Evolutionary conservation across 2,113 vertebrate genomes (phyloP).

Genomic region (Phalacrocorax brasilianus): DNA sequence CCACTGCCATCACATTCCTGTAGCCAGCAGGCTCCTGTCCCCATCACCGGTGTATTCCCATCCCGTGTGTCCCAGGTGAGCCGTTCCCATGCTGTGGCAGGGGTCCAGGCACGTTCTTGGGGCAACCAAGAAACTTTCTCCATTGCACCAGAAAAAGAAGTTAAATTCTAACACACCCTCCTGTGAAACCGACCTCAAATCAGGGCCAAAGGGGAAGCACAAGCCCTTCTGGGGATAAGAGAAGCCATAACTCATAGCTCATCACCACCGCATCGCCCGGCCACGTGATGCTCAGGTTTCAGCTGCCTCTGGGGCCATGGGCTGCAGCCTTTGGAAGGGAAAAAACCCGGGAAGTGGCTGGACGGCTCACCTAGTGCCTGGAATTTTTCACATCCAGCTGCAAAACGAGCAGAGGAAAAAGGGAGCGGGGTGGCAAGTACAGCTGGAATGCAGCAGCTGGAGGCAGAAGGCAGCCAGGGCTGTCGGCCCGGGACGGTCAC

Average conservation of each 20-base stretch:
- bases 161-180: not conserved
- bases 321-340: too few species aligned
- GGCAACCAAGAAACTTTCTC: not conserved
- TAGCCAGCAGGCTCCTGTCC: not conserved
- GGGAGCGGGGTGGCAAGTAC: accelerated
- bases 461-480: accelerated
- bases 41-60: accelerated
- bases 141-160: not conserved
- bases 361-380: accelerated
- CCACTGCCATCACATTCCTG: not conserved
- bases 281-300: not conserved
- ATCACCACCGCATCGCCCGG: accelerated
- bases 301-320: accelerated
- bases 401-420: accelerated
- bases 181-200: accelerated
- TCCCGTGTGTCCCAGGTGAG: not conserved
- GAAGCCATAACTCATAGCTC: accelerated
- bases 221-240: not conserved
- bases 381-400: not conserved
- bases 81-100: not conserved
- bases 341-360: not conserved
- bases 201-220: accelerated
- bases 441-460: not conserved
- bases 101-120: not conserved
- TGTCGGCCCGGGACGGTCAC: accelerated